Percentiles rank a stretch among this genome's conserved stretches.
These are phyloP conservation scores for Drosophila siamana DNA, from an alignment of 2,888 invertebrate genomes.

Conservation along the genomic window DNA sequence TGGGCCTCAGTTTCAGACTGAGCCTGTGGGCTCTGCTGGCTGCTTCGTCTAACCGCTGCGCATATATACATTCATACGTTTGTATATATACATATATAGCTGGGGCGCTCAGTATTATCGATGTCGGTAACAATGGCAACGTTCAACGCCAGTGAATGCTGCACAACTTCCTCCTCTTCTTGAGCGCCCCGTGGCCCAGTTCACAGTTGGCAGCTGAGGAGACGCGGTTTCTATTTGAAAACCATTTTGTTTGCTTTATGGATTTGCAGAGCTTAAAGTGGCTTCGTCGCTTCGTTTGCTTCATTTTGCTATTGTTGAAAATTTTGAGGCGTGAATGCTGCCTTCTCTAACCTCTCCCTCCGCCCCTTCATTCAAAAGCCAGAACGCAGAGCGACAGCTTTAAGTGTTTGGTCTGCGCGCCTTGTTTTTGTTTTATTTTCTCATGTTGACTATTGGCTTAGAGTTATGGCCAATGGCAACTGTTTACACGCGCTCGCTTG, in stretches of 20 bases:
- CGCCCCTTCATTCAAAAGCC: not conserved
- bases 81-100: not conserved
- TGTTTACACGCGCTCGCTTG: slow-evolving; percentile 61
- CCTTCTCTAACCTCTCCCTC: not conserved
- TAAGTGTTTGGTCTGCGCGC: slow-evolving; percentile 61
- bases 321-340: slow-evolving; percentile 71
- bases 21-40: slow-evolving; percentile 34
- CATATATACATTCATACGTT: not conserved
- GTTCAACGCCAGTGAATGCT: slow-evolving; percentile 19
- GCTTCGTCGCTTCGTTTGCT: slow-evolving; percentile 82
- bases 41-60: slow-evolving; percentile 58
- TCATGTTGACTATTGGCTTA: slow-evolving; percentile 79
- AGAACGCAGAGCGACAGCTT: slow-evolving; percentile 12
- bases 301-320: slow-evolving; percentile 81
- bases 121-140: slow-evolving; percentile 74
- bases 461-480: slow-evolving; percentile 77
- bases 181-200: not conserved
- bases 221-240: slow-evolving; percentile 79
- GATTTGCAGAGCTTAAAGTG: slow-evolving; percentile 84
- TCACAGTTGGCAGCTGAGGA: slow-evolving; percentile 12
- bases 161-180: not conserved
- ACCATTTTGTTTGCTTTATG: slow-evolving; percentile 84
- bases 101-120: slow-evolving; percentile 72
- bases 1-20: not conserved
- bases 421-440: slow-evolving; percentile 75